Conservation (phyloP, 2,888 invertebrate species). For the Caenorhabditis becei region DNA sequence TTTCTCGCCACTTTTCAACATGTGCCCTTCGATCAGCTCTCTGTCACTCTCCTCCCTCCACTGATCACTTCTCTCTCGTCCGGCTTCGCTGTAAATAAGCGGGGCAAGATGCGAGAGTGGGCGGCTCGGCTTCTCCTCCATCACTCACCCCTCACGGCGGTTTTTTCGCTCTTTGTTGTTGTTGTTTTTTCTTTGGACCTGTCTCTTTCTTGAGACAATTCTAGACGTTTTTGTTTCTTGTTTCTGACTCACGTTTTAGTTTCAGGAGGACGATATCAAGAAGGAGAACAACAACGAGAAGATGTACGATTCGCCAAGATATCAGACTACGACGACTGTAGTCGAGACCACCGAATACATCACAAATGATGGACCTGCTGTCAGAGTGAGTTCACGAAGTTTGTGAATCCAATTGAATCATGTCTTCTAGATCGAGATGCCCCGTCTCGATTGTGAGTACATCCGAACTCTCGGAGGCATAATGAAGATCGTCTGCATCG, state of each 20-base stretch:
- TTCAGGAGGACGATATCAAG: constrained; percentile 39
- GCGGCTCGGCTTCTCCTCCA: constrained; percentile 23
- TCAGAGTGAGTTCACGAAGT: constrained; percentile 49
- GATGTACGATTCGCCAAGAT: constrained; percentile 66
- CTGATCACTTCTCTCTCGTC: constrained; percentile 40
- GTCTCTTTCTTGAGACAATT: constrained; percentile 5
- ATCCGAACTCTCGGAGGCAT: constrained; percentile 88
- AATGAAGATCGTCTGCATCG: constrained; percentile 88
- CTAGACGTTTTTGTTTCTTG: not conserved
- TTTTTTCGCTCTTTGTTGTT: constrained; percentile 32
- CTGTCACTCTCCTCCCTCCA: constrained; percentile 32
- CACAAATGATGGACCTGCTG: constrained; percentile 69
- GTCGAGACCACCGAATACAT: constrained; percentile 72
- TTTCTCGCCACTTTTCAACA: constrained; percentile 32
- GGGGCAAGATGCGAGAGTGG: constrained; percentile 18
- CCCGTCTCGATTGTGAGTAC: constrained; percentile 87
- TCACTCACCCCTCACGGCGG: not conserved
- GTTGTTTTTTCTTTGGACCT: constrained; percentile 18
- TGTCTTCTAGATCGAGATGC: constrained; percentile 62
- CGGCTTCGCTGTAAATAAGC: constrained; percentile 23
- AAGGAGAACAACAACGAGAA: constrained; percentile 16
- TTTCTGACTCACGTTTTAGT: not conserved
- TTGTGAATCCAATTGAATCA: not conserved
- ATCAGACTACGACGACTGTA: constrained; percentile 72
- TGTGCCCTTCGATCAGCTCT: constrained; percentile 47